A percentile compares a stretch with the other conserved stretches of the same genome.
Evolutionary conservation across 1,140 invertebrate species (phyloP).

Genomic region (Leucophenga varia): DNA sequence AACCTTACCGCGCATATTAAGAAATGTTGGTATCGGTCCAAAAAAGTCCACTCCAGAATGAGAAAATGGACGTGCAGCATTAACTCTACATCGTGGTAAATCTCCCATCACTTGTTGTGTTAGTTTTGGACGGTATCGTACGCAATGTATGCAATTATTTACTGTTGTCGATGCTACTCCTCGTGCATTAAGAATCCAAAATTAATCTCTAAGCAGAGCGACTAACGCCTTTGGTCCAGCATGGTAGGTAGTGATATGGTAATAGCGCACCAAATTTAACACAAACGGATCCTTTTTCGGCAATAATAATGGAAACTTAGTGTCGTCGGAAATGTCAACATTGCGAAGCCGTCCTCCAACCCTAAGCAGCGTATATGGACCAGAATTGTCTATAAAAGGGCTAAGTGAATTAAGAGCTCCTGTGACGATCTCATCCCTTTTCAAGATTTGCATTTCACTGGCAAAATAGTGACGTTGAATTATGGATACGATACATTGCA

Average conservation of each 20-base stretch:
- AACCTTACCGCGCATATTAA: conserved; percentile 1
- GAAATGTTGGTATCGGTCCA: conserved; percentile 36
- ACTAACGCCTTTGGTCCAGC: conserved; percentile 30
- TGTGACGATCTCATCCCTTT: background rate
- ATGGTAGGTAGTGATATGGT: conserved; percentile 35
- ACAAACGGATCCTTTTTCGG: background rate
- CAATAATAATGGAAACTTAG: conserved; percentile 42
- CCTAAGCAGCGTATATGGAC: conserved; percentile 18
- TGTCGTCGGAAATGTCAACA: conserved; percentile 27
- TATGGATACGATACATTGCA: background rate
- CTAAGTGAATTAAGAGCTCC: conserved; percentile 17
- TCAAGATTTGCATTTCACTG: background rate
- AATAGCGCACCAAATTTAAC: background rate
- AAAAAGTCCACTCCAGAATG: conserved; percentile 40
- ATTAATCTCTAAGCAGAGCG: conserved; percentile 12
- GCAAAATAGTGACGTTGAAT: background rate
- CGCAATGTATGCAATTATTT: conserved; percentile 36
- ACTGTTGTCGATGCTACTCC: conserved; percentile 14
- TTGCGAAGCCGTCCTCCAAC: no score
- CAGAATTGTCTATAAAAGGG: conserved; percentile 50
- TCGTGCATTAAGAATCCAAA: conserved; percentile 27
- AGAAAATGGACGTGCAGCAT: conserved; percentile 20
- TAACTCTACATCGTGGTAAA: background rate
- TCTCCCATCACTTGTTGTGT: conserved; percentile 17
- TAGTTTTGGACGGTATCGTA: conserved; percentile 21